Conservation (phyloP, 2,797 vertebrate genomes). For the Oryzias sinensis region DNA sequence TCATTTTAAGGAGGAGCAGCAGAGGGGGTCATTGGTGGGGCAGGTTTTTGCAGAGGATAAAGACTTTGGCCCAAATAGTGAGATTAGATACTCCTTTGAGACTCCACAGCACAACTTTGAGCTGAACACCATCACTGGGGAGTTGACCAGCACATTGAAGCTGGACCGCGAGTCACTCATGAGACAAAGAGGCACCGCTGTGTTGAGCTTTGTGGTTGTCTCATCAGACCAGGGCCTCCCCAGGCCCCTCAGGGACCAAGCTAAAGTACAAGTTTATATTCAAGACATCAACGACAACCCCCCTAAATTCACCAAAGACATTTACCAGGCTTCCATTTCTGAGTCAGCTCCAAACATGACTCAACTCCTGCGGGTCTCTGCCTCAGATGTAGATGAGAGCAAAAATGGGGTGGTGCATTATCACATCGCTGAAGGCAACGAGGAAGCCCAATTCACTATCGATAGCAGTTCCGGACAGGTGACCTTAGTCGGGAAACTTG, state of each 20-base stretch:
- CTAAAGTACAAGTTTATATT: constrained; percentile 93
- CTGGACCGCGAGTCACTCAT: constrained; percentile 93
- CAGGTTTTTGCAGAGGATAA: constrained; percentile 90
- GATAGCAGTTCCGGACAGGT: constrained; percentile 89
- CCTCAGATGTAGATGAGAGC: constrained; percentile 94
- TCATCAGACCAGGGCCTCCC: constrained; percentile 94
- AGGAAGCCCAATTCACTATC: constrained; percentile 88
- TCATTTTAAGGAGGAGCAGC: constrained; percentile 92
- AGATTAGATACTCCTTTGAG: constrained; percentile 92
- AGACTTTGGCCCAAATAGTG: constrained; percentile 92
- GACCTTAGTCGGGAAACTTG: constrained; percentile 87
- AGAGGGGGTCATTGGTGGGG: constrained; percentile 85
- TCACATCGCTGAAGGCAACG: constrained; percentile 86
- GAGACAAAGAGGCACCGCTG: constrained; percentile 89
- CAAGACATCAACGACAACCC: constrained; percentile 95
- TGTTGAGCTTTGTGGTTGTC: constrained; percentile 88
- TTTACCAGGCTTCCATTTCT: constrained; percentile 94
- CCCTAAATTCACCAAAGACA: constrained; percentile 94
- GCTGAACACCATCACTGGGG: constrained; percentile 87
- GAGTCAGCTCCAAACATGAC: constrained; percentile 91
- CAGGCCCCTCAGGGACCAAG: constrained; percentile 92
- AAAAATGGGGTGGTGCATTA: constrained; percentile 90
- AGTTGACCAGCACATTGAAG: constrained; percentile 86
- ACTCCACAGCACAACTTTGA: constrained; percentile 89
- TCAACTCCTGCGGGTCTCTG: constrained; percentile 90